phyloP scores from a whole-genome alignment of 2,888 invertebrate species.

The Aromia moschata region DNA sequence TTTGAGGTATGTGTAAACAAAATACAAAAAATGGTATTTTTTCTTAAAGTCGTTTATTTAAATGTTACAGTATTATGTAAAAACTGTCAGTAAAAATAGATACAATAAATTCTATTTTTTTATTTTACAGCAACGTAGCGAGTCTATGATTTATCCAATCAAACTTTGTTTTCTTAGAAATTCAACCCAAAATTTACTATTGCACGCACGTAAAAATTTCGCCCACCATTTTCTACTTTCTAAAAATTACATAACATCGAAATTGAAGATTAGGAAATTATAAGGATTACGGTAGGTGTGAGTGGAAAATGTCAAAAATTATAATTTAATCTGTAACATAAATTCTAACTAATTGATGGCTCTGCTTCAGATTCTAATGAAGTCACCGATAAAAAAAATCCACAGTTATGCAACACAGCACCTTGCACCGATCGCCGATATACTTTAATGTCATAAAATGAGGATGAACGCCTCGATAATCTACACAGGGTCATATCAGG shows the following conservation, averaged over 20 bases:
- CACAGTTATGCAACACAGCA: not conserved
- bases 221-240: conserved; percentile 6
- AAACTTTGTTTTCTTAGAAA: too few species aligned
- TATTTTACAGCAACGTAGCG: too few species aligned
- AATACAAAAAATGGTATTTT: too few species aligned
- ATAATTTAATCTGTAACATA: not conserved
- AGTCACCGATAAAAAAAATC: not conserved
- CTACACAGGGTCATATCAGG: too few species aligned
- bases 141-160: too few species aligned
- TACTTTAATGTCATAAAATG: not conserved
- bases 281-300: not conserved
- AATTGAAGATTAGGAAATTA: too few species aligned
- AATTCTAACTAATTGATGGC: conserved; percentile 3
- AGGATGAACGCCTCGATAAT: not conserved
- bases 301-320: not conserved
- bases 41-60: too few species aligned
- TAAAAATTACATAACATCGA: conserved; percentile 3
- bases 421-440: not conserved
- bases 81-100: too few species aligned
- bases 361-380: conserved; percentile 1
- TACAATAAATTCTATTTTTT: too few species aligned
- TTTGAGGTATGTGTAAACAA: too few species aligned
- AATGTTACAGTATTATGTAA: too few species aligned
- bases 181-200: not conserved
- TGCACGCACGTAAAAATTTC: not conserved